These are phyloP conservation scores for Caenorhabditis remanei DNA, from an alignment of 1,140 invertebrate species.

Conservation along the genomic window DNA sequence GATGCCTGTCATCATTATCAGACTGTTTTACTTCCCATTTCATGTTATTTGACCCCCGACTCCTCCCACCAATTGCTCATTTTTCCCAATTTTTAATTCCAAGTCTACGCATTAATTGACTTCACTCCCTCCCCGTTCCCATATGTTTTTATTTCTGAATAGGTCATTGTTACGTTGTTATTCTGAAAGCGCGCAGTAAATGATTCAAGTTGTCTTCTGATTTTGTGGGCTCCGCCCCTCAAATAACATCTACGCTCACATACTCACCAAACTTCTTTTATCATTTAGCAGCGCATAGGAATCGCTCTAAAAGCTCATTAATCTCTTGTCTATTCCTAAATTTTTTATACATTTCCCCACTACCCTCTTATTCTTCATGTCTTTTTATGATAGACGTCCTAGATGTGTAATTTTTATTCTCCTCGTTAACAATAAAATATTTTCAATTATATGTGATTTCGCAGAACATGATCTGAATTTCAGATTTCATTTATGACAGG, in stretches of 20 bases:
- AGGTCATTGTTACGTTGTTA: conserved; percentile 55
- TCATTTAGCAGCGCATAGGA: conserved; percentile 27
- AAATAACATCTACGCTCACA: background rate
- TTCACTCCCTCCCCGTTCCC: background rate
- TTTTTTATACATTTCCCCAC: background rate
- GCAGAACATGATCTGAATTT: too few species aligned
- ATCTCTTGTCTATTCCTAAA: conserved; percentile 34
- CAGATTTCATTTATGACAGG: too few species aligned
- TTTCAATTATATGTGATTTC: background rate
- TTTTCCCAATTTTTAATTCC: background rate
- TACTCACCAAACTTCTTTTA: background rate
- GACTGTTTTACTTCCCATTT: conserved; percentile 3
- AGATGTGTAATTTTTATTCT: conserved; percentile 12
- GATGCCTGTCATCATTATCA: conserved; percentile 43
- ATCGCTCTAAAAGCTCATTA: conserved; percentile 38
- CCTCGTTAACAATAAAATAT: conserved; percentile 23
- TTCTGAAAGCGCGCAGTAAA: conserved; percentile 31
- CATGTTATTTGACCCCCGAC: background rate
- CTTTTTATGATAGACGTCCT: conserved; percentile 2
- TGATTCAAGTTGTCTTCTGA: conserved; percentile 11
- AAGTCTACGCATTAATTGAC: conserved; percentile 29
- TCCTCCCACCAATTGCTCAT: background rate
- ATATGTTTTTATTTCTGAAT: conserved; percentile 27
- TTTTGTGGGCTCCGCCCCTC: background rate
- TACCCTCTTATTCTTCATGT: background rate